Percentiles rank a stretch among this genome's conserved stretches.
Evolutionary conservation across 2,113 vertebrate genomes (phyloP).

Genomic region (Heterocephalus glaber): DNA sequence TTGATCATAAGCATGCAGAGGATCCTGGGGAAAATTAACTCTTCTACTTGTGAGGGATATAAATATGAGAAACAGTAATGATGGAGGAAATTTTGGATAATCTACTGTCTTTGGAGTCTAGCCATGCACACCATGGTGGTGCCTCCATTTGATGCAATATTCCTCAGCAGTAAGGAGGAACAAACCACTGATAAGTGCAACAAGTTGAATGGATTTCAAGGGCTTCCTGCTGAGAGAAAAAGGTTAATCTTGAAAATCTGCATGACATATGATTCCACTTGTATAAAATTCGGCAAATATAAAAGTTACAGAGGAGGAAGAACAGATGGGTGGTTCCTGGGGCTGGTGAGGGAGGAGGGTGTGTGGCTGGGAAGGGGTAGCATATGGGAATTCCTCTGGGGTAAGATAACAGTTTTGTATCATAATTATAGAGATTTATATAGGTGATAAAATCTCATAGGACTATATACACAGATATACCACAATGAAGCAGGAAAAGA

Average conservation of each 20-base stretch:
- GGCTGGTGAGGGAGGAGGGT: neutral
- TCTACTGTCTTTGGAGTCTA: neutral
- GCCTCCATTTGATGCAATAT: neutral
- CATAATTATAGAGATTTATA: neutral
- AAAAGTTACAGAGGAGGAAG: neutral
- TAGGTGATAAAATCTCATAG: neutral
- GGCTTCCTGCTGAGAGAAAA: neutral
- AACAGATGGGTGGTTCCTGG: neutral
- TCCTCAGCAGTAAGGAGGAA: neutral
- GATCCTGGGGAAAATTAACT: neutral
- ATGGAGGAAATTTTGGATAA: neutral
- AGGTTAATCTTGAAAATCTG: neutral
- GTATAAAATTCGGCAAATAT: neutral
- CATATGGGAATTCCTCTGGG: neutral
- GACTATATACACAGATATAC: neutral
- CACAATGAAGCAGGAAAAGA: neutral
- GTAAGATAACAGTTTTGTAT: neutral
- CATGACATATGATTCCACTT: neutral
- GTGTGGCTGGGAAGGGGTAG: accelerated
- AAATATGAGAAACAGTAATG: neutral
- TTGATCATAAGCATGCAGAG: neutral
- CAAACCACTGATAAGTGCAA: neutral
- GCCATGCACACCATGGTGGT: neutral
- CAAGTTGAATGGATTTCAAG: neutral
- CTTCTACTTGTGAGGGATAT: neutral